Percentiles rank a stretch among this genome's conserved stretches.
phyloP scores from a whole-genome alignment of 2,113 vertebrate species.

The Engraulis encrasicolus region DNA sequence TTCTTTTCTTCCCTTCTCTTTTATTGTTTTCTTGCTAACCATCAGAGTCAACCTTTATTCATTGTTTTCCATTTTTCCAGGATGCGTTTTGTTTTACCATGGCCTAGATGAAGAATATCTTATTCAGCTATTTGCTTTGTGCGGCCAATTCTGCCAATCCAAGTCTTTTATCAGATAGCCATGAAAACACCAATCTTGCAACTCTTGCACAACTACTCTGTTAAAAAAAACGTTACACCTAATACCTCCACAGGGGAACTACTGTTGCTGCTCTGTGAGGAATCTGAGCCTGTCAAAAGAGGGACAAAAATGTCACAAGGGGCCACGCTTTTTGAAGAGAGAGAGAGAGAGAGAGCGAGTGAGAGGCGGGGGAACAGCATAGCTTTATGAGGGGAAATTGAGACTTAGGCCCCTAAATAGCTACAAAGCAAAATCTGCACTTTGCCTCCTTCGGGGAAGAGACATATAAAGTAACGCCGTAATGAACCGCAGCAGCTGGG shows the following conservation, averaged over 20 bases:
- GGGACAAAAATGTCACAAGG: neutral
- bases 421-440: slow-evolving; percentile 32
- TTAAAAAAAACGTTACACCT: neutral
- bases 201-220: neutral
- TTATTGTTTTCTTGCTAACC: slow-evolving; percentile 13
- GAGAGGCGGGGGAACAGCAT: neutral
- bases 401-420: slow-evolving; percentile 1
- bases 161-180: neutral
- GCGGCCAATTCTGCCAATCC: neutral
- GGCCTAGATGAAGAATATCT: neutral
- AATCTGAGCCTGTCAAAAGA: neutral
- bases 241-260: neutral
- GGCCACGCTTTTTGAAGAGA: neutral
- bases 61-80: slow-evolving; percentile 46
- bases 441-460: slow-evolving; percentile 13
- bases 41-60: slow-evolving; percentile 49
- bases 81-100: slow-evolving; percentile 20
- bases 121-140: neutral
- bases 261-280: slow-evolving; percentile 6
- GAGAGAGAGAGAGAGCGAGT: no score
- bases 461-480: slow-evolving; percentile 32
- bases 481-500: slow-evolving; percentile 52
- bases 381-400: slow-evolving; percentile 20
- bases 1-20: neutral
- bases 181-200: neutral